phyloP scores from a whole-genome alignment of 2,888 invertebrate species.

The Branchellion lobata region DNA sequence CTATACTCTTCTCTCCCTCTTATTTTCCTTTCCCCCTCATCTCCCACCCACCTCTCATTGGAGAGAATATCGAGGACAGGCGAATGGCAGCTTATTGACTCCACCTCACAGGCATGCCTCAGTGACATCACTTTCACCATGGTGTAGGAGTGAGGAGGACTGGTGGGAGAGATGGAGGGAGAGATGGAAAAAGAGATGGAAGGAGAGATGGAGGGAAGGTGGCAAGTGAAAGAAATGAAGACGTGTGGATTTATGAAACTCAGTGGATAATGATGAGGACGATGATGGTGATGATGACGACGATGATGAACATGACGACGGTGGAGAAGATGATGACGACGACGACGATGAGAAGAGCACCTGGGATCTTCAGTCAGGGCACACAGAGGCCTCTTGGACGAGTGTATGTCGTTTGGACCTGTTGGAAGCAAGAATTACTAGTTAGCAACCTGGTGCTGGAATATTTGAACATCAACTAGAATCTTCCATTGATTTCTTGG shows the following conservation, averaged over 20 bases:
- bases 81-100: constrained; percentile 83
- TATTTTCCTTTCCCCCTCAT: background rate
- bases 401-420: constrained; percentile 25
- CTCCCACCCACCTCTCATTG: constrained; percentile 69
- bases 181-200: no score
- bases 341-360: background rate
- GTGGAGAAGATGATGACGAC: background rate
- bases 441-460: no score
- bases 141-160: constrained; percentile 62
- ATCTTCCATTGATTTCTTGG: no score
- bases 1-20: background rate
- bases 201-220: no score
- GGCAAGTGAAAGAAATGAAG: background rate
- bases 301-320: background rate
- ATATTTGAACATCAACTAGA: no score
- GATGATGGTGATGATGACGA: background rate
- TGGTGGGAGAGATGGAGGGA: no score
- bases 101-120: constrained; percentile 77
- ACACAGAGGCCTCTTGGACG: constrained; percentile 17
- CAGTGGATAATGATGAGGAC: background rate
- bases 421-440: background rate
- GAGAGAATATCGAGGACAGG: constrained; percentile 82
- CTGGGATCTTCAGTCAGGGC: constrained; percentile 26
- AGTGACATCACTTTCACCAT: constrained; percentile 70
- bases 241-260: background rate